A percentile compares a stretch with the other conserved stretches of the same genome.
Conservation (phyloP, 2,888 invertebrate genomes). For the Pardosa pseudoannulata region DNA sequence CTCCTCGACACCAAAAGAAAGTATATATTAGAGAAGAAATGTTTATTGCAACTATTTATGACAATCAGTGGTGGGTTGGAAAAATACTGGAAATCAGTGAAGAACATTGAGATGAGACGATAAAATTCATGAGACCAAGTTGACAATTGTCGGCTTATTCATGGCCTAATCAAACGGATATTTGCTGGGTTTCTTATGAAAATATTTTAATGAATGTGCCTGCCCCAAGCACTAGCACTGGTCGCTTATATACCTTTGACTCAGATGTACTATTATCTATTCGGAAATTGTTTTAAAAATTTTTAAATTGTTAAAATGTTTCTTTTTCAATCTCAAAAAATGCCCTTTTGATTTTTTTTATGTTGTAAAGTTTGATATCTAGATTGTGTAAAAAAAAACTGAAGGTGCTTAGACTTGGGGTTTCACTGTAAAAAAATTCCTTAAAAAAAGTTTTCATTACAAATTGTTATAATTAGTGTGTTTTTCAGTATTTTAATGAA, state of each 20-base stretch:
- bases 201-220: no score
- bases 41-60: no score
- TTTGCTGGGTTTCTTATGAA: neutral
- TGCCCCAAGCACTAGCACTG: conserved; percentile 5
- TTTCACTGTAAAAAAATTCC: neutral
- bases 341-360: no score
- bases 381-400: neutral
- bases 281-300: neutral
- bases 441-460: neutral
- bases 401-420: no score
- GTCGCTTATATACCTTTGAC: neutral
- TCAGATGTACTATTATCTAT: neutral
- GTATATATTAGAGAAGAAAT: neutral
- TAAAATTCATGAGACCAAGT: conserved; percentile 5
- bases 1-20: neutral
- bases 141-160: neutral
- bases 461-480: no score
- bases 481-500: no score
- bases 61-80: conserved; percentile 5
- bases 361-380: neutral
- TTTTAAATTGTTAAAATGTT: neutral
- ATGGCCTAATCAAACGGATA: neutral
- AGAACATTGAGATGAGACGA: neutral
- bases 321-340: neutral
- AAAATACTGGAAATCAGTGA: conserved; percentile 14